Conservation (phyloP, 2,113 vertebrate species). For the Pangasianodon gigas region DNA sequence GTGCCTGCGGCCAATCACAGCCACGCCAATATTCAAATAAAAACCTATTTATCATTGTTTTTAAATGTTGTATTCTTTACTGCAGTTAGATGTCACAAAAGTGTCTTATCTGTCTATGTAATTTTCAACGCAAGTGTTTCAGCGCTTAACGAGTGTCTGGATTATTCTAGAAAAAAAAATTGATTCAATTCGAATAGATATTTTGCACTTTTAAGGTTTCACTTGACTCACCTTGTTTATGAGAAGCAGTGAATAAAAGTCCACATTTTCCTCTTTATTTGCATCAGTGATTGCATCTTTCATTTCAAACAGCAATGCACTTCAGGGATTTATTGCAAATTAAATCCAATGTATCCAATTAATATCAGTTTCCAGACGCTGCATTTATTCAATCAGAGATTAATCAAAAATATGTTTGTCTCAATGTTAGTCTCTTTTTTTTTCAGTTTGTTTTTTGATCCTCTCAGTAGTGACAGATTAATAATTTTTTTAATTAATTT, state of each 20-base stretch:
- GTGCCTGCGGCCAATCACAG: too few relatives aligned
- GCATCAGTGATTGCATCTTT: conserved; percentile 6
- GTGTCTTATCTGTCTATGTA: neutral
- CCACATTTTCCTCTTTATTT: neutral
- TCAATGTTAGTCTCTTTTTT: neutral
- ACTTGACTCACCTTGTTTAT: neutral
- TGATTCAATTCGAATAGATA: neutral
- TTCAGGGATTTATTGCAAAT: conserved; percentile 17
- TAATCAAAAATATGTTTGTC: neutral
- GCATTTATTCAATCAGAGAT: neutral
- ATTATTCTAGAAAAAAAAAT: neutral
- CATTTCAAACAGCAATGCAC: conserved; percentile 12
- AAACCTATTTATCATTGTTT: too few relatives aligned
- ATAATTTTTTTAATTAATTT: neutral
- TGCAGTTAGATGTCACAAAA: neutral
- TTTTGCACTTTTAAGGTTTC: neutral
- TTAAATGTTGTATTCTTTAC: neutral
- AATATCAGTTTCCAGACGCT: conserved; percentile 11
- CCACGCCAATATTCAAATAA: too few relatives aligned
- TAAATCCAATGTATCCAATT: conserved; percentile 12
- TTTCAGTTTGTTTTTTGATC: neutral
- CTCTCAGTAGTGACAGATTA: neutral
- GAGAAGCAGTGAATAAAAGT: neutral
- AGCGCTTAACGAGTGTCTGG: neutral
- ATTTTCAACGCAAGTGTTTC: neutral